Evolutionary conservation across 2,797 vertebrate genomes (phyloP).

Genomic region (Hephaestus fuliginosus): DNA sequence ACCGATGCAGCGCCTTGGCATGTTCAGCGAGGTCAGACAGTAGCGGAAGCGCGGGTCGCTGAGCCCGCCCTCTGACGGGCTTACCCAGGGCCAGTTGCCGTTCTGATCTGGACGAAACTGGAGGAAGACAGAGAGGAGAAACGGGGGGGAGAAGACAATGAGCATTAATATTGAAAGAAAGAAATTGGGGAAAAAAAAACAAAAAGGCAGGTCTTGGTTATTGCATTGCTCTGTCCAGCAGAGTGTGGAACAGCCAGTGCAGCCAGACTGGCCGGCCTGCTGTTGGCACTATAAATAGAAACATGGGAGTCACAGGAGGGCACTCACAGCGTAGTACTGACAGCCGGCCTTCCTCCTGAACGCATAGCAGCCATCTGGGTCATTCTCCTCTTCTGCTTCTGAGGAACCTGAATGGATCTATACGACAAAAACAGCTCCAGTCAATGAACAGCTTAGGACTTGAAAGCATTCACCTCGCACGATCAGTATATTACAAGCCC

Average conservation of each 20-base stretch:
- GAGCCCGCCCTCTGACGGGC: conserved; percentile 91
- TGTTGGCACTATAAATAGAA: conserved; percentile 72
- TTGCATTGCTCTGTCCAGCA: conserved; percentile 50
- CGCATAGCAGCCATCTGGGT: conserved; percentile 96
- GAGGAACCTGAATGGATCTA: conserved; percentile 98
- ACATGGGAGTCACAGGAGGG: conserved; percentile 64
- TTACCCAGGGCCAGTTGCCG: conserved; percentile 95
- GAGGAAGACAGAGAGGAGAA: conserved; percentile 15
- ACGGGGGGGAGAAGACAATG: background rate
- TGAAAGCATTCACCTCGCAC: background rate
- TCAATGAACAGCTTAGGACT: background rate
- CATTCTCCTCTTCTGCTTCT: conserved; percentile 97
- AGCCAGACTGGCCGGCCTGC: conserved; percentile 58
- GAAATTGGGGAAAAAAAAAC: background rate
- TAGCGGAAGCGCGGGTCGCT: conserved; percentile 94
- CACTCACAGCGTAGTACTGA: conserved; percentile 97
- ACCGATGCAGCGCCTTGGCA: conserved; percentile 93
- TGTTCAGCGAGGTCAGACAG: conserved; percentile 95
- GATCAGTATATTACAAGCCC: background rate
- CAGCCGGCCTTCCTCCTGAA: conserved; percentile 99
- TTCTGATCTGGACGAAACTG: conserved; percentile 92
- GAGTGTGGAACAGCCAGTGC: conserved; percentile 34
- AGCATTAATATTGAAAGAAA: conserved; percentile 31
- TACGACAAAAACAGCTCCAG: conserved; percentile 5
- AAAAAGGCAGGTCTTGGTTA: conserved; percentile 10